Base-by-base conservation (phyloP, 2,113 vertebrate species). In the Ciconia stormi region DNA sequence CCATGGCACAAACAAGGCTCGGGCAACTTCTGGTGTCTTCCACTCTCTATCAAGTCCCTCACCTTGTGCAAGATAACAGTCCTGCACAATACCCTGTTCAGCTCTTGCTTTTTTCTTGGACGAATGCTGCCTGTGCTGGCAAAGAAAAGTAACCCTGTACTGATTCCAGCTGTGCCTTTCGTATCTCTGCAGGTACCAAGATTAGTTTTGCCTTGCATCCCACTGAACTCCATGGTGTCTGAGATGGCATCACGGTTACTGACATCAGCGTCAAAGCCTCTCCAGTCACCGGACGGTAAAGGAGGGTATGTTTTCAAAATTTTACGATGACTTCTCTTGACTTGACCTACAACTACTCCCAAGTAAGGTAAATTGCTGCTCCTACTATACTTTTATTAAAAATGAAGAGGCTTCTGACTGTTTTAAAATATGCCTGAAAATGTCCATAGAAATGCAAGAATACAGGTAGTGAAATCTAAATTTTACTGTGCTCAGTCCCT, bases 171-270 rank as follows among this genome's bases (percentile, higher is more conserved):
- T 26, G 40, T 22, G 44, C 52, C 55, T 20, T 42, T 46, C 13
- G 0, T 6, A 5, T 16, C 52, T 29, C 29, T n/a, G 71, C 71
- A 67, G 77, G n/a, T 7, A 29, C 50, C 15, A 9, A 53, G 46
- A 21, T 6, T 5, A 5, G 40, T 16, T 72, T 36, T 71, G 46
- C 65, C 40, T 38, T 66, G 44, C 25, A 32, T 34, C 36, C 49
- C 27, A 15, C 22, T 9, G 18, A 49, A 38, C 23, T 50, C 26
- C 16, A 2, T 2, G 13, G 26, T 16, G 14, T n/a, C 55, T 2
- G 4, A 42, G 46, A 27, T 9, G 40, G 40, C 38, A 32, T 19
- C 27, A 3, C 0, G 0, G 32, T 14, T 34, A 30, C 40, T 3
- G 29, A 65, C 3, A 2, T 5, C 5, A 0, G 14, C 66, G 50